A percentile compares a stretch with the other conserved stretches of the same genome.
These are phyloP conservation scores for Psettodes erumei DNA, from an alignment of 2,113 vertebrate genomes.

Conservation along the genomic window DNA sequence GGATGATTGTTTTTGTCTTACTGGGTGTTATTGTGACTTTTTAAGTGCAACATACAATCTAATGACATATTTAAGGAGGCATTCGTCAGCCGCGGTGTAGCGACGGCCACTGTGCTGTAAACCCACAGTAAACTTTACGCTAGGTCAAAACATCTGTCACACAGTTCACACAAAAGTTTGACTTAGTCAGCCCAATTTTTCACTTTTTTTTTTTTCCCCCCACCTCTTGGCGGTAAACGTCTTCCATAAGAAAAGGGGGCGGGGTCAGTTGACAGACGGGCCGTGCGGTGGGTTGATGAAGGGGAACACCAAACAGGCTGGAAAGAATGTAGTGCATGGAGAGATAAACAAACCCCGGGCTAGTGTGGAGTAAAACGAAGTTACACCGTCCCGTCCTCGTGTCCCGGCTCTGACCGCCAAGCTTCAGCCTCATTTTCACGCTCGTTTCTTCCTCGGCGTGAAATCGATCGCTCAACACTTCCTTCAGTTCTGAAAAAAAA, in stretches of 20 bases:
- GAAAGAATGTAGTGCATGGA: constrained; percentile 46
- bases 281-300: constrained; percentile 54
- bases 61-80: not conserved
- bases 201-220: not conserved
- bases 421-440: not conserved
- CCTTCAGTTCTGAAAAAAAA: constrained; percentile 8
- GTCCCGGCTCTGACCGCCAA: too few species aligned
- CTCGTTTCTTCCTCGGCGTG: not conserved
- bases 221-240: not conserved
- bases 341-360: constrained; percentile 41
- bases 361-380: not conserved
- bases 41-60: not conserved
- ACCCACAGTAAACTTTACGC: too few species aligned
- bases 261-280: constrained; percentile 53
- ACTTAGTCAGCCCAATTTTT: not conserved
- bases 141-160: not conserved
- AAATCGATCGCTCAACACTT: not conserved
- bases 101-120: too few species aligned
- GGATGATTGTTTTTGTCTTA: not conserved
- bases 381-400: too few species aligned
- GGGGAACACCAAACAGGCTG: constrained; percentile 36
- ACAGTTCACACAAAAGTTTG: not conserved
- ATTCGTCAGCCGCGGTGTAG: not conserved
- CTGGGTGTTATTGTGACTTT: too few species aligned
- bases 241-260: constrained; percentile 47